phyloP scores from a whole-genome alignment of 1,140 invertebrate genomes.

The Brachionus plicatilis region DNA sequence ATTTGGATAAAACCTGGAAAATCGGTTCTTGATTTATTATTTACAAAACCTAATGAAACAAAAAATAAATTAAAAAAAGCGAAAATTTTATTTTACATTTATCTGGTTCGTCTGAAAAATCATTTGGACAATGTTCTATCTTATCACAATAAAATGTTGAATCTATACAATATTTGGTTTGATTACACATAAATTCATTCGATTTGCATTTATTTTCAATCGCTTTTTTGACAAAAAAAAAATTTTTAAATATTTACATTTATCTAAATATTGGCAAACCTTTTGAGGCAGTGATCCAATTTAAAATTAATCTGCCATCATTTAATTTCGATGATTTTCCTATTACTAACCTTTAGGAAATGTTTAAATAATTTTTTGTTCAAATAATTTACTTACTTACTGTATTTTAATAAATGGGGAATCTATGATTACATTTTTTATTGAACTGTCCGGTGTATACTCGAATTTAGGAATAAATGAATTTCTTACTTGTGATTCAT shows the following conservation, averaged over 20 bases:
- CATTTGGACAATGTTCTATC: conserved; percentile 11
- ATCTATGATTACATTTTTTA: conserved; percentile 5
- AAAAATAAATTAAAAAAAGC: not conserved
- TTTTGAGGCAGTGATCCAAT: conserved; percentile 5
- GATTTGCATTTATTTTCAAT: not conserved
- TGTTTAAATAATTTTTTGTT: not conserved
- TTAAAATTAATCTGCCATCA: conserved; percentile 11
- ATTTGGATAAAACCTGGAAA: conserved; percentile 24
- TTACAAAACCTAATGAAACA: conserved; percentile 2
- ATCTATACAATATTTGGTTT: conserved; percentile 22
- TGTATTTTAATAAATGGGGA: conserved; percentile 17
- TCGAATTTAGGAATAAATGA: not conserved
- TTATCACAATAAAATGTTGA: conserved; percentile 15
- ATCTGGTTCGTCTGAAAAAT: conserved; percentile 36
- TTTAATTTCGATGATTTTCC: not conserved
- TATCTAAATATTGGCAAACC: not conserved
- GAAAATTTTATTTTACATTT: conserved; percentile 9
- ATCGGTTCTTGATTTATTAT: not conserved
- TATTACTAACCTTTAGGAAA: not conserved
- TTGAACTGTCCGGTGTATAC: not conserved
- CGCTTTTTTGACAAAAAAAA: not conserved
- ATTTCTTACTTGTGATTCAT: not conserved
- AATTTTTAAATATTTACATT: not conserved
- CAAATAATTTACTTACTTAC: not conserved
- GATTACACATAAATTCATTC: conserved; percentile 37